Evolutionary conservation across 2,888 invertebrate genomes (phyloP).

Genomic region (Aromia moschata): DNA sequence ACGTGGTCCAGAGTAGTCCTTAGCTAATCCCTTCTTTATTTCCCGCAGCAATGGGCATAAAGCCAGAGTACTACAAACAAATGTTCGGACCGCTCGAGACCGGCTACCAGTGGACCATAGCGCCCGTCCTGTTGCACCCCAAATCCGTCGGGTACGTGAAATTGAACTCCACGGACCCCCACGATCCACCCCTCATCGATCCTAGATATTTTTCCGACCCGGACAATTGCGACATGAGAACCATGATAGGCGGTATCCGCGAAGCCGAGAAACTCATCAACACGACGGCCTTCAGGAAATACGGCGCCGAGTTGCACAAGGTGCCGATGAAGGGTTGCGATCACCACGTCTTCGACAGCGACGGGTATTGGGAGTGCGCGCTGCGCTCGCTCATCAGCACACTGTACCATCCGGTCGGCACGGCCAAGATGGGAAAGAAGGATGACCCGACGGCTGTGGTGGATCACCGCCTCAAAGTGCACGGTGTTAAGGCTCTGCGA

Average conservation of each 20-base stretch:
- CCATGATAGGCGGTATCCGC: constrained; percentile 66
- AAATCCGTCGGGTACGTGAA: constrained; percentile 65
- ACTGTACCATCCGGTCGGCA: constrained; percentile 66
- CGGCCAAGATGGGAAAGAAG: constrained; percentile 66
- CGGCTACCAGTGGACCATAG: constrained; percentile 72
- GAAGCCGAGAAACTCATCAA: constrained; percentile 62
- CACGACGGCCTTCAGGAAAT: constrained; percentile 64
- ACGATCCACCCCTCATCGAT: constrained; percentile 68
- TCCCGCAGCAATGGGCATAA: constrained; percentile 34
- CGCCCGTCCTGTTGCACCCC: constrained; percentile 75
- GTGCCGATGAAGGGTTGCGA: constrained; percentile 68
- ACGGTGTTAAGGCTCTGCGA: constrained; percentile 69
- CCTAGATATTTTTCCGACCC: constrained; percentile 62
- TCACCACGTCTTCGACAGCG: constrained; percentile 65
- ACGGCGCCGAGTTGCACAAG: constrained; percentile 62
- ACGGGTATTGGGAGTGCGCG: constrained; percentile 75
- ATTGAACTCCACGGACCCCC: constrained; percentile 65
- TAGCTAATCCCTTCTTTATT: too few species aligned
- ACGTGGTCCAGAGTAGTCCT: too few species aligned
- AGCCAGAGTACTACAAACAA: constrained; percentile 50
- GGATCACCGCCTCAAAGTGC: constrained; percentile 57
- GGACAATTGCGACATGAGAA: constrained; percentile 60
- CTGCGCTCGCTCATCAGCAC: too few species aligned
- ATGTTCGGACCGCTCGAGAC: constrained; percentile 61
- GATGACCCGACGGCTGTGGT: constrained; percentile 58